Evolutionary conservation across 2,888 invertebrate species (phyloP).

Genomic region (Leptopilina syphax): DNA sequence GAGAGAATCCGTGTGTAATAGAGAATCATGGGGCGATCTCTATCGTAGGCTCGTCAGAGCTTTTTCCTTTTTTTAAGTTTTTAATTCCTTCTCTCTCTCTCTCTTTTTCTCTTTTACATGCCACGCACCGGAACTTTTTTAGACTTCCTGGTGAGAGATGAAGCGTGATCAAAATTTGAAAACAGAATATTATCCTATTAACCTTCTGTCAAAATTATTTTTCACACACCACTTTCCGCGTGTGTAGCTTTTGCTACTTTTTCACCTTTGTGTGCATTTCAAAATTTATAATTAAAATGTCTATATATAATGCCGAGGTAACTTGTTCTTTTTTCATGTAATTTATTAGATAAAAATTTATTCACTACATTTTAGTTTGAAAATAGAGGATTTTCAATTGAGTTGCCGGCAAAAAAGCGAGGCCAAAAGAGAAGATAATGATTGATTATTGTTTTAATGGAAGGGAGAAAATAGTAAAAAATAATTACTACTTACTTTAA

Average conservation of each 20-base stretch:
- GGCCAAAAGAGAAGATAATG: no score
- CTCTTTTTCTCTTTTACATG: no score
- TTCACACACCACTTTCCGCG: neutral
- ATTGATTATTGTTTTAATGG: no score
- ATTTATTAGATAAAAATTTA: no score
- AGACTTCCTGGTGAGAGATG: constrained; percentile 14
- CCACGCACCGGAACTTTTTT: constrained; percentile 1
- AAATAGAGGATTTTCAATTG: no score
- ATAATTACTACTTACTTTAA: no score
- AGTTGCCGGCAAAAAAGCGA: no score
- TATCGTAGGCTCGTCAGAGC: constrained; percentile 11
- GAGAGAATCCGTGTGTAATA: constrained; percentile 24
- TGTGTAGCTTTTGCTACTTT: neutral
- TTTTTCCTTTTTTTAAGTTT: neutral
- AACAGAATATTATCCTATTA: constrained; percentile 15
- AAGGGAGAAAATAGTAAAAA: no score
- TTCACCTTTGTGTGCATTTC: neutral
- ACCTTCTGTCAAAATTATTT: constrained; percentile 23
- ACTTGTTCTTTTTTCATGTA: no score
- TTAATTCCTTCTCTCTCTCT: no score
- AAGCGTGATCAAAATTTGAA: neutral
- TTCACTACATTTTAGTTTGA: no score
- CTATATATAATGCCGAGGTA: neutral
- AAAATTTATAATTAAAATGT: neutral
- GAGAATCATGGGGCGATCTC: constrained; percentile 17